These are phyloP conservation scores for Myoxocephalus aenaeus DNA, from an alignment of 2,797 vertebrate species.

Conservation along the genomic window DNA sequence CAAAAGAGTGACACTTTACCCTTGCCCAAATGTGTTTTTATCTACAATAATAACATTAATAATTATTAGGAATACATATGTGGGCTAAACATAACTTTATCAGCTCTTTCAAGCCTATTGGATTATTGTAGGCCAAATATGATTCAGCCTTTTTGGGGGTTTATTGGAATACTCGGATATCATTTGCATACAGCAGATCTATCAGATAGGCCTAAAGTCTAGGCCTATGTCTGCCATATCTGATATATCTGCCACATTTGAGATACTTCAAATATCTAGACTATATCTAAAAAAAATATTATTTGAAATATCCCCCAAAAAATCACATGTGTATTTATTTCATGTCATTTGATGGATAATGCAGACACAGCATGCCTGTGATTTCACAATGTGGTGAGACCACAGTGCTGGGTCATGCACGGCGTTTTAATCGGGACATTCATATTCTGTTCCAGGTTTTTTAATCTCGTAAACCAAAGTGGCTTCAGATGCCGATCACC, in stretches of 20 bases:
- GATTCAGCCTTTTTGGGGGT: background rate
- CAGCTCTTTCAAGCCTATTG: background rate
- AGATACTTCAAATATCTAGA: too few species aligned
- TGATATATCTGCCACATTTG: too few species aligned
- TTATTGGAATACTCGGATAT: background rate
- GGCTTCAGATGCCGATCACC: constrained; percentile 42
- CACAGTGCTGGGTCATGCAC: background rate
- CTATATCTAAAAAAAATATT: background rate
- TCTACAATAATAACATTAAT: background rate
- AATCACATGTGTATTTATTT: background rate
- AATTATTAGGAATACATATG: background rate
- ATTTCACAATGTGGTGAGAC: constrained; percentile 2
- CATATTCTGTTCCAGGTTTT: constrained; percentile 29
- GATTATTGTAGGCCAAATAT: background rate
- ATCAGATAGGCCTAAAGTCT: too few species aligned
- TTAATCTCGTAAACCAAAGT: constrained; percentile 35
- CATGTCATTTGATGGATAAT: constrained; percentile 4
- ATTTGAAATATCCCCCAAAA: too few species aligned
- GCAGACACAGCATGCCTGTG: constrained; percentile 10
- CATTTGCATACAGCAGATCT: too few species aligned
- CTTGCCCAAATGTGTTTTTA: too few species aligned
- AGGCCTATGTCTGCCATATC: too few species aligned
- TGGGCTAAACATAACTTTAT: background rate
- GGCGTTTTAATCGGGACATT: constrained; percentile 15
- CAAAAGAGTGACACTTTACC: background rate